phyloP scores from a whole-genome alignment of 2,797 vertebrate species.

The Melanotaenia trifasciata region DNA sequence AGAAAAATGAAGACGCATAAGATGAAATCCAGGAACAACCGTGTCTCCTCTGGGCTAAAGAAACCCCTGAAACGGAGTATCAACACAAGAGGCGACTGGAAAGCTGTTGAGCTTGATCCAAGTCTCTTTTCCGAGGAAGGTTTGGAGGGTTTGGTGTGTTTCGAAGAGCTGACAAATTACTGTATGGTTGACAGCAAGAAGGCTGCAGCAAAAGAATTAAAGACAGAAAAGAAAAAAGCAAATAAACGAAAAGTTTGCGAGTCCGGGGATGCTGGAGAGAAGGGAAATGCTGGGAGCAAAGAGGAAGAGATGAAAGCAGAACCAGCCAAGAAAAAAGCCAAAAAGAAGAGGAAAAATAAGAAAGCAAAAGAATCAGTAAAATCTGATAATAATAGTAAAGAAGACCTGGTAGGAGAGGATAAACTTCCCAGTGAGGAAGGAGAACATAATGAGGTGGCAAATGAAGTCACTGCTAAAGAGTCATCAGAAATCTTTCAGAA shows the following conservation, averaged over 20 bases:
- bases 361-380: conserved; percentile 30
- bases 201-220: conserved; percentile 21
- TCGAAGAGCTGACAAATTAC: conserved; percentile 94
- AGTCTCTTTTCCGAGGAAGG: conserved; percentile 88
- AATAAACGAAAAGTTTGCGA: conserved; percentile 66
- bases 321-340: conserved; percentile 58
- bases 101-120: conserved; percentile 88
- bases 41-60: conserved; percentile 9
- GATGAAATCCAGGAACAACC: conserved; percentile 50
- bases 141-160: conserved; percentile 89
- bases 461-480: conserved; percentile 28
- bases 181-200: conserved; percentile 83
- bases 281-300: conserved; percentile 16
- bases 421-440: conserved; percentile 18
- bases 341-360: conserved; percentile 67
- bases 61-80: conserved; percentile 81
- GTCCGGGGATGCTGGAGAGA: conserved; percentile 44
- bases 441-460: conserved; percentile 6
- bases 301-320: conserved; percentile 34
- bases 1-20: conserved; percentile 83
- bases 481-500: conserved; percentile 1
- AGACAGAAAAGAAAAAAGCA: conserved; percentile 66
- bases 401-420: conserved; percentile 10
- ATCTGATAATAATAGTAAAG: conserved; percentile 6
- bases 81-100: conserved; percentile 88